Conservation (phyloP, 2,888 invertebrate genomes). For the Chrysodeixis includens region DNA sequence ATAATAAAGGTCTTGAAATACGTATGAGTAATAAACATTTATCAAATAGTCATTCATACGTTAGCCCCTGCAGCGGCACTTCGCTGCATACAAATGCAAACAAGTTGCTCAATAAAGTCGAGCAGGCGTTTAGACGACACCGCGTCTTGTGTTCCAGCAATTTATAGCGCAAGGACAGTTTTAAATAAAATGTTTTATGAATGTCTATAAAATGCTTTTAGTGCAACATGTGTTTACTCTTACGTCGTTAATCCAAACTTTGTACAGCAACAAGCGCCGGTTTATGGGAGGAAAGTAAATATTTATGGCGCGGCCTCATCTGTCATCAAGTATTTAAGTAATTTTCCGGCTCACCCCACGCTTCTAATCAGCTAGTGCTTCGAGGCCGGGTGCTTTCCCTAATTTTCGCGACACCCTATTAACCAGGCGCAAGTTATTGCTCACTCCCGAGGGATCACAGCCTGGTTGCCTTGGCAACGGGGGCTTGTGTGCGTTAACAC, state of each 20-base stretch:
- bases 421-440: constrained; percentile 83
- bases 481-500: constrained; percentile 72
- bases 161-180: constrained; percentile 62
- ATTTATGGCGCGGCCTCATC: constrained; percentile 69
- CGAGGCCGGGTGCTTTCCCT: constrained; percentile 77
- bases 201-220: constrained; percentile 77
- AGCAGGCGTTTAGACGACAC: constrained; percentile 68
- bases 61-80: constrained; percentile 52
- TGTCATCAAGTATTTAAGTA: constrained; percentile 81
- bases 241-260: constrained; percentile 79
- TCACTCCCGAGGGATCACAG: constrained; percentile 76
- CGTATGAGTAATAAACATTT: constrained; percentile 20
- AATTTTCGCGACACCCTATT: constrained; percentile 85
- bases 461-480: constrained; percentile 73
- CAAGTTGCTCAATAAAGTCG: constrained; percentile 70
- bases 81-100: constrained; percentile 52
- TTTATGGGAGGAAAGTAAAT: constrained; percentile 73
- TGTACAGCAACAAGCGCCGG: constrained; percentile 70
- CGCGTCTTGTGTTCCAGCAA: constrained; percentile 54
- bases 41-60: constrained; percentile 36
- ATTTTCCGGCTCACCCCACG: constrained; percentile 79
- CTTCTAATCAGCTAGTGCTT: constrained; percentile 82
- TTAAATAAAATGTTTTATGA: constrained; percentile 69
- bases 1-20: neutral
- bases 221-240: constrained; percentile 79